Evolutionary conservation across 2,113 vertebrate genomes (phyloP).

Genomic region (Ophthalmolycus amberensis): DNA sequence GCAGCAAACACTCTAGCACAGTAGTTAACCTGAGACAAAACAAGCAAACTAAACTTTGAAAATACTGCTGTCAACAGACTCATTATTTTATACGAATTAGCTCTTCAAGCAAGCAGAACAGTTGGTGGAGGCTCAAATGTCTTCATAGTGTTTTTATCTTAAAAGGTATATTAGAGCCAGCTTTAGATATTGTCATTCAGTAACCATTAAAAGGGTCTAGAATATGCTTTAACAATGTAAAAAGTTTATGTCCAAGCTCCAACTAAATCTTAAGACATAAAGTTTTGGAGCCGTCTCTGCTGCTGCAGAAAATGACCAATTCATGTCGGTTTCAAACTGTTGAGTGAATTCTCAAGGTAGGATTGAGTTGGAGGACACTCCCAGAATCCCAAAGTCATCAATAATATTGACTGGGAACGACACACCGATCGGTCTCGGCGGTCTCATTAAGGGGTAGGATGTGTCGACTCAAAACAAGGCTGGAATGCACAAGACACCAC

Average conservation of each 20-base stretch:
- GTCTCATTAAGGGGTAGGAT: conserved; percentile 39
- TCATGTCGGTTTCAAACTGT: conserved; percentile 47
- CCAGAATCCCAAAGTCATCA: conserved; percentile 59
- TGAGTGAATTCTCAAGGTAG: conserved; percentile 47
- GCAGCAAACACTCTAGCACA: neutral
- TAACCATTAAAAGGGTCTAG: conserved; percentile 39
- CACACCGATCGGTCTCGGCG: conserved; percentile 49
- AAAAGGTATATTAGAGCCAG: conserved; percentile 2
- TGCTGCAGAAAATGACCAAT: conserved; percentile 43
- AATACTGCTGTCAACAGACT: conserved; percentile 29
- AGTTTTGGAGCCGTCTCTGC: conserved; percentile 27
- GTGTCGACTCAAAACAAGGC: conserved; percentile 38
- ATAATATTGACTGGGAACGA: conserved; percentile 60
- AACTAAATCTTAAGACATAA: conserved; percentile 25
- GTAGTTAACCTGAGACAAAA: conserved; percentile 27
- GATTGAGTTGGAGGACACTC: conserved; percentile 50
- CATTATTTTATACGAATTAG: conserved; percentile 38
- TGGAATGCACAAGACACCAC: conserved; percentile 18
- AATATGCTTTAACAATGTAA: conserved; percentile 38
- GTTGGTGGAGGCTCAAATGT: neutral
- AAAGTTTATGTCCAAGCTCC: conserved; percentile 3
- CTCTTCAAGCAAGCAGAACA: conserved; percentile 20
- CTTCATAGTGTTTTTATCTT: neutral
- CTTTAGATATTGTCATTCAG: neutral
- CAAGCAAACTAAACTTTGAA: conserved; percentile 17